phyloP scores from a whole-genome alignment of 2,113 vertebrate genomes.

The Oceanodroma tethys region DNA sequence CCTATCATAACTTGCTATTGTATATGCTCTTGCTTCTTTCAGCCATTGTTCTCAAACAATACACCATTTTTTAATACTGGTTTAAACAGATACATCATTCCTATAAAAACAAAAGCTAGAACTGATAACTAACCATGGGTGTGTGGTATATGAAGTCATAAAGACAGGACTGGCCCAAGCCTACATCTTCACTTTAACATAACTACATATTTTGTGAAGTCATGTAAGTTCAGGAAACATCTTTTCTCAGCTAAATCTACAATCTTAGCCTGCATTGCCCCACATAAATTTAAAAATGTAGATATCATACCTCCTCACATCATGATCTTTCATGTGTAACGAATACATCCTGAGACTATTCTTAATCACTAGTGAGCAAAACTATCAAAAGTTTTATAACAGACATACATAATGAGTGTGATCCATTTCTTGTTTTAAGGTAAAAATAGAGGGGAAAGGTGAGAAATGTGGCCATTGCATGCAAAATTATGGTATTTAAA shows the following conservation, averaged over 20 bases:
- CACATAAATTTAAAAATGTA: background rate
- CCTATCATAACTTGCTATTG: background rate
- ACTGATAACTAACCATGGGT: background rate
- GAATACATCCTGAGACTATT: background rate
- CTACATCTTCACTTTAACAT: background rate
- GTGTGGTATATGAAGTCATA: background rate
- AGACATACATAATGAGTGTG: background rate
- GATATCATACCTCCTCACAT: background rate
- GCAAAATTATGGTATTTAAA: background rate
- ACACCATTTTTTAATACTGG: background rate
- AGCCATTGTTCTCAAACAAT: background rate
- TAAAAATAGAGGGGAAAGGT: background rate
- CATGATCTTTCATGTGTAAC: background rate
- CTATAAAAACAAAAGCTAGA: background rate
- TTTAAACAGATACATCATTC: background rate
- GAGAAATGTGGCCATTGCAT: background rate
- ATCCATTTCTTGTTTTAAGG: background rate
- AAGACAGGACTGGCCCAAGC: background rate
- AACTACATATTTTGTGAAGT: background rate
- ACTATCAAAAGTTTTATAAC: background rate
- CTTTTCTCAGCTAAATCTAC: background rate
- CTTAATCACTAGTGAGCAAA: background rate
- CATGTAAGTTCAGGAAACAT: background rate
- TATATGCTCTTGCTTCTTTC: background rate
- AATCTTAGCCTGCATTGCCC: background rate